Evolutionary conservation across 2,797 vertebrate genomes (phyloP).

Genomic region (Orientallactaga sibirica): DNA sequence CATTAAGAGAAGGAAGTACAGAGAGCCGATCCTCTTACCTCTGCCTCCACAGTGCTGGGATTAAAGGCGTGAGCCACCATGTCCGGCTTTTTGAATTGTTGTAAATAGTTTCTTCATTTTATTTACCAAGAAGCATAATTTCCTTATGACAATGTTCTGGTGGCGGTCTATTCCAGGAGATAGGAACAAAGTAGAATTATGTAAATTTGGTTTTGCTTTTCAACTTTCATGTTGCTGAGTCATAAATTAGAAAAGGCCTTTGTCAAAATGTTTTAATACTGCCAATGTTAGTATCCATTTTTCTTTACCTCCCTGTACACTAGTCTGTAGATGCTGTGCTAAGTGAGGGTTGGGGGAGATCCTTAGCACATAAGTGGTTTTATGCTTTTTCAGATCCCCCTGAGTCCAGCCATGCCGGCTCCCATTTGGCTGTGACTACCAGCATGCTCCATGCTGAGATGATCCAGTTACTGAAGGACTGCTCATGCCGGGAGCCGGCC

Average conservation of each 20-base stretch:
- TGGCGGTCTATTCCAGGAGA: neutral
- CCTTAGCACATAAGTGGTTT: conserved; percentile 81
- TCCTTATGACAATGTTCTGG: conserved; percentile 9
- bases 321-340: conserved; percentile 42
- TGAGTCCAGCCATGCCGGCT: conserved; percentile 81
- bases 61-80: no score
- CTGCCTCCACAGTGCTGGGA: no score
- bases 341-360: conserved; percentile 61
- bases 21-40: no score
- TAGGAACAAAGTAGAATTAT: conserved; percentile 38
- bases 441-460: conserved; percentile 83
- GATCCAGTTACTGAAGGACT: conserved; percentile 83
- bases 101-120: conserved; percentile 45
- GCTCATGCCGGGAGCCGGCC: conserved; percentile 78
- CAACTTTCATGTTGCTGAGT: neutral
- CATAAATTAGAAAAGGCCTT: conserved; percentile 34
- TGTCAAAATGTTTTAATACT: neutral
- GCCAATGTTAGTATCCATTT: neutral
- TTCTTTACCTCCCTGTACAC: neutral
- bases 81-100: neutral
- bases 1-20: no score
- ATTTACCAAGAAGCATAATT: neutral
- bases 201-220: neutral
- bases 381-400: conserved; percentile 85
- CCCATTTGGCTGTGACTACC: conserved; percentile 81